Percentiles rank a stretch among this genome's conserved stretches.
Conservation (phyloP, 2,113 vertebrate species). For the Tor tambroides region DNA sequence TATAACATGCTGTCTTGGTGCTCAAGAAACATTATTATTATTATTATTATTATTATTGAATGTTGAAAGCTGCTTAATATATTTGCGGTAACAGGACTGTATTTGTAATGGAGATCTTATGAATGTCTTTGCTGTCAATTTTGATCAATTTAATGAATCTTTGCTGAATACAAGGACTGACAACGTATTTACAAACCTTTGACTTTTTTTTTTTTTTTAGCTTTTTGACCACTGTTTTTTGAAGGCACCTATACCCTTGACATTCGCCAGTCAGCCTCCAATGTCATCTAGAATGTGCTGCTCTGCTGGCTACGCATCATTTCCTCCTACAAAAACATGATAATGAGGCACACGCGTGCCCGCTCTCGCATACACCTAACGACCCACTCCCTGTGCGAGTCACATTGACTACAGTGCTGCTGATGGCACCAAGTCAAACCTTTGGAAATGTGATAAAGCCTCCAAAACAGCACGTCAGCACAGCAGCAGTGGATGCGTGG, state of each 20-base stretch:
- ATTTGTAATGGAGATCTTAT: neutral
- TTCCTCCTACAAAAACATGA: constrained; percentile 49
- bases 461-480: constrained; percentile 1
- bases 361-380: constrained; percentile 21
- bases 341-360: constrained; percentile 29
- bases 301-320: constrained; percentile 20
- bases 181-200: neutral
- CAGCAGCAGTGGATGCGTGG: constrained; percentile 19
- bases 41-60: too few relatives aligned
- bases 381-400: constrained; percentile 32
- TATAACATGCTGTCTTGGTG: too few relatives aligned
- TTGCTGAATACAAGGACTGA: neutral
- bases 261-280: constrained; percentile 13
- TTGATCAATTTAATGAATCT: neutral
- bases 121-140: neutral
- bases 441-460: constrained; percentile 25
- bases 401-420: constrained; percentile 34
- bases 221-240: neutral
- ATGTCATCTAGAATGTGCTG: constrained; percentile 45
- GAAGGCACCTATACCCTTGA: constrained; percentile 21
- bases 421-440: constrained; percentile 36
- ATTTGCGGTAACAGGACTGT: neutral
- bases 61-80: neutral
- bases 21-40: too few relatives aligned
- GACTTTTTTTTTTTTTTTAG: neutral